Percentiles rank a stretch among this genome's conserved stretches.
phyloP scores from a whole-genome alignment of 2,113 vertebrate species.

The Antechinus stuartii region DNA sequence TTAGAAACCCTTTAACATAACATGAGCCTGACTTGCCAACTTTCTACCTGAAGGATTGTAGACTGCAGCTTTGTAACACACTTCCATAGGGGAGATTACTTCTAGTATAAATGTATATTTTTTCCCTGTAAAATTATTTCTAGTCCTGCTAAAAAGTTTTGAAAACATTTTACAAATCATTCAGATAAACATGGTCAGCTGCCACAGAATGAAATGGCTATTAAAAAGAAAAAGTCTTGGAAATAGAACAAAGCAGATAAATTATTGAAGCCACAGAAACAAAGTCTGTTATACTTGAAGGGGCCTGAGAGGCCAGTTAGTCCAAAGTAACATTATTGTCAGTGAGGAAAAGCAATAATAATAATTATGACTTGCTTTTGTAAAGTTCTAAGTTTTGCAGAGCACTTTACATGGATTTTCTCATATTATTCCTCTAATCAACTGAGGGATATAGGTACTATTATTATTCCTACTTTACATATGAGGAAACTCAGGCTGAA shows the following conservation, averaged over 20 bases:
- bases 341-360: background rate
- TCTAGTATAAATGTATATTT: background rate
- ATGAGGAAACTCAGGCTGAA: background rate
- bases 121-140: background rate
- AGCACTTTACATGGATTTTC: background rate
- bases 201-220: background rate
- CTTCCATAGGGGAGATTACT: background rate
- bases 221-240: background rate
- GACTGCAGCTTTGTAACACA: background rate
- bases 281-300: background rate
- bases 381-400: background rate
- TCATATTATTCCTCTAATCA: background rate
- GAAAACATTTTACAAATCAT: conserved; percentile 29
- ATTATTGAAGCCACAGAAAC: background rate
- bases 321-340: background rate
- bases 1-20: no score
- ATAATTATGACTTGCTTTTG: background rate
- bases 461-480: background rate
- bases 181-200: conserved; percentile 25
- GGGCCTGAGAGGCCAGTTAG: background rate
- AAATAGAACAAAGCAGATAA: background rate
- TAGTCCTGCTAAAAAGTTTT: background rate
- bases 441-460: background rate
- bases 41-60: background rate
- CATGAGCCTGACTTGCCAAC: accelerated